phyloP scores from a whole-genome alignment of 1,140 invertebrate species.

The Schlechtendalia chinensis region DNA sequence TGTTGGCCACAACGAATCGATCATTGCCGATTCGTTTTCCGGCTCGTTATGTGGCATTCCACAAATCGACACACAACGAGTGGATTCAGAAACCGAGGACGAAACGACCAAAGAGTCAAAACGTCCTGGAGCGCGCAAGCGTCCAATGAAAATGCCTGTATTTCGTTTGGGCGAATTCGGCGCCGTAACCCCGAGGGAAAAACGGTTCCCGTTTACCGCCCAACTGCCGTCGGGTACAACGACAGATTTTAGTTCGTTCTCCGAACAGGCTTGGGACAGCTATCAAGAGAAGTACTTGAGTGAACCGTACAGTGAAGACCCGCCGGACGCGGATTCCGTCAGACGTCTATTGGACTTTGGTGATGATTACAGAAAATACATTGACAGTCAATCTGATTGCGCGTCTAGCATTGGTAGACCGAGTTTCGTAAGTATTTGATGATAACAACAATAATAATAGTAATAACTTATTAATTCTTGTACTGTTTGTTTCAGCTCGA shows the following conservation, averaged over 20 bases:
- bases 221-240: conserved; percentile 32
- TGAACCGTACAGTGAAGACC: conserved; percentile 82
- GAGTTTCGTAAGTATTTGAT: conserved; percentile 16
- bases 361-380: conserved; percentile 83
- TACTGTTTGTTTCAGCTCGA: conserved; percentile 30
- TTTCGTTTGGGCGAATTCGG: conserved; percentile 61
- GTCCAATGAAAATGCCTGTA: conserved; percentile 53
- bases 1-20: conserved; percentile 13
- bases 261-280: conserved; percentile 72
- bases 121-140: conserved; percentile 47
- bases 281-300: conserved; percentile 86
- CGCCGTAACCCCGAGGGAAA: conserved; percentile 60
- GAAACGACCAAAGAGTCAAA: conserved; percentile 54
- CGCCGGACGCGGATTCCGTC: conserved; percentile 81
- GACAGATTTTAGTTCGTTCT: conserved; percentile 72
- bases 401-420: conserved; percentile 68
- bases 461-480: background rate
- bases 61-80: conserved; percentile 53
- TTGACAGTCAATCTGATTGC: conserved; percentile 83
- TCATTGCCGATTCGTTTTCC: conserved; percentile 63
- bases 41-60: conserved; percentile 56
- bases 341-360: conserved; percentile 79
- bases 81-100: conserved; percentile 58
- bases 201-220: conserved; percentile 12
- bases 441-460: background rate